These are phyloP conservation scores for Cheirogaleus major DNA, from an alignment of 2,797 vertebrate species.

Conservation along the genomic window DNA sequence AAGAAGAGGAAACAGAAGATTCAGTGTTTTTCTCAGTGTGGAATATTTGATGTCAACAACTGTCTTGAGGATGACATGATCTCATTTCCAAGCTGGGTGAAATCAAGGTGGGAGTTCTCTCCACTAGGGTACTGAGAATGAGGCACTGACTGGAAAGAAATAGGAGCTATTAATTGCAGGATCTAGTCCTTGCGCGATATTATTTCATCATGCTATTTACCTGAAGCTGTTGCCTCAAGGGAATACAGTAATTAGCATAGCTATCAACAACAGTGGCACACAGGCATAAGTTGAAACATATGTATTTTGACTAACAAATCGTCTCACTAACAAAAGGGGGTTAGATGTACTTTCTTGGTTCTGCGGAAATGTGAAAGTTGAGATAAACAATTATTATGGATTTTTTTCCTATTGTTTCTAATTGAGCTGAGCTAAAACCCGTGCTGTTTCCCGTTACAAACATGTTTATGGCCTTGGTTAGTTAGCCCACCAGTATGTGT, in stretches of 20 bases:
- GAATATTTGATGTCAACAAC: rapidly evolving
- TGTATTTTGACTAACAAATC: neutral
- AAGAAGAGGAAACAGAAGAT: neutral
- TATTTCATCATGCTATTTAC: conserved; percentile 57
- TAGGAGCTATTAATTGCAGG: neutral
- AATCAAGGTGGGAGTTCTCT: neutral
- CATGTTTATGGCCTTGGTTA: neutral
- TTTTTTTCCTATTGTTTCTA: neutral
- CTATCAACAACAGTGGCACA: neutral
- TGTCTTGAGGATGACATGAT: neutral
- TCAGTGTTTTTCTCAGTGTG: neutral
- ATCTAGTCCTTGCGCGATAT: neutral
- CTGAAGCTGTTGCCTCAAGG: neutral
- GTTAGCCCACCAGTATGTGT: rapidly evolving
- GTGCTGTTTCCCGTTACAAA: neutral
- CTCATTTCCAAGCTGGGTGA: neutral
- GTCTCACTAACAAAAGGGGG: neutral
- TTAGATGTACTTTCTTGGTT: neutral
- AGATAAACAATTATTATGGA: neutral
- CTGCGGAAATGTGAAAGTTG: neutral
- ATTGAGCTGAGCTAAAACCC: neutral
- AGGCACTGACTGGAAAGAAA: neutral
- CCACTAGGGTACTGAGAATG: neutral
- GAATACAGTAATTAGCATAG: neutral
- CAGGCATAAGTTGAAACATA: neutral